A percentile compares a stretch with the other conserved stretches of the same genome.
Evolutionary conservation across 2,797 vertebrate genomes (phyloP).

Genomic region (Malacoraja senta): DNA sequence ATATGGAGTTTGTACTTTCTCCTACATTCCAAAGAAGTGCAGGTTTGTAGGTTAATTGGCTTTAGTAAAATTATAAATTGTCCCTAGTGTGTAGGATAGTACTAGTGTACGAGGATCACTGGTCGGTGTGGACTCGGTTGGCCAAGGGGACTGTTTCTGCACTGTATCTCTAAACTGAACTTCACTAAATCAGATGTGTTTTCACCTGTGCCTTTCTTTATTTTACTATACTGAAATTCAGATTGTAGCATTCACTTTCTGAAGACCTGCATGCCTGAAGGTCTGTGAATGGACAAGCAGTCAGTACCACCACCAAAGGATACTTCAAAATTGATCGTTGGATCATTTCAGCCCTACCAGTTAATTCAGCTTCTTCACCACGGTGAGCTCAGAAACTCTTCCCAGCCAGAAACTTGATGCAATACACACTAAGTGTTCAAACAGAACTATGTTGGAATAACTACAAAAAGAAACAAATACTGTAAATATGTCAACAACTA

Average conservation of each 20-base stretch:
- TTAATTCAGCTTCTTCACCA: background rate
- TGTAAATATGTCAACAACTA: background rate
- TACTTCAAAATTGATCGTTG: background rate
- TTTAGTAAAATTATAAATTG: too few species aligned
- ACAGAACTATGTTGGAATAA: background rate
- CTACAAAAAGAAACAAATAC: background rate
- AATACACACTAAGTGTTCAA: background rate
- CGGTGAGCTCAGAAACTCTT: background rate
- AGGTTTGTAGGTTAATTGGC: too few species aligned
- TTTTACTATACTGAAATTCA: background rate
- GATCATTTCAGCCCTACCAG: background rate
- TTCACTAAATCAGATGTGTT: background rate
- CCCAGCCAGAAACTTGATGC: background rate
- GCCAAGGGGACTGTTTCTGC: too few species aligned
- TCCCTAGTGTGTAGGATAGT: too few species aligned
- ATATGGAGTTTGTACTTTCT: too few species aligned
- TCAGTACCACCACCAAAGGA: background rate
- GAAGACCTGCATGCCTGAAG: background rate
- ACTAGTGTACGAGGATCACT: too few species aligned
- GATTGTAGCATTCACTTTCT: background rate
- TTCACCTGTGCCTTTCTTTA: background rate
- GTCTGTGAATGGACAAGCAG: background rate
- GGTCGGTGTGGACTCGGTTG: too few species aligned
- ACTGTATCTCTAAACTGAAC: too few species aligned
- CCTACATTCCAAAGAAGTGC: too few species aligned